A percentile compares a stretch with the other conserved stretches of the same genome.
phyloP scores from a whole-genome alignment of 2,888 invertebrate species.

The Aproaerema taeniolella region DNA sequence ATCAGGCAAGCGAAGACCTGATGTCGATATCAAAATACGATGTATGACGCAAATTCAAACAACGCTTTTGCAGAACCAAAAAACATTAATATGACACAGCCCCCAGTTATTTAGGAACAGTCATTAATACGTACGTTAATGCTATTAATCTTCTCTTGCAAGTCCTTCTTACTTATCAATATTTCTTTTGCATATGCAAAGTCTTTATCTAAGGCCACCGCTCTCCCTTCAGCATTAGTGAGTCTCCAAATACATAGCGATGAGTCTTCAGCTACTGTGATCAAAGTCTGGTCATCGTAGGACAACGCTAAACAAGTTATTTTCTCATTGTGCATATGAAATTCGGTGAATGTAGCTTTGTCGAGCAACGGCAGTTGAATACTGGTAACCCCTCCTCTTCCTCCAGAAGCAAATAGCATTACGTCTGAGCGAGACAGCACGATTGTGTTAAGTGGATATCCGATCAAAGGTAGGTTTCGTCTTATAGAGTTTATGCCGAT shows the following conservation, averaged over 20 bases:
- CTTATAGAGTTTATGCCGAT: slow-evolving; percentile 72
- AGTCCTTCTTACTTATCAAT: slow-evolving; percentile 85
- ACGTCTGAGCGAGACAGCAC: slow-evolving; percentile 86
- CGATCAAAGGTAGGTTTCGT: slow-evolving; percentile 58
- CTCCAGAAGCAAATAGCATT: slow-evolving; percentile 89
- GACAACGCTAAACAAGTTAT: slow-evolving; percentile 82
- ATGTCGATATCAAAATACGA: too few species aligned
- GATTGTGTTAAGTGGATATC: slow-evolving; percentile 75
- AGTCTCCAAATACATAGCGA: slow-evolving; percentile 92
- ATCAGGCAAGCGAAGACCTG: too few species aligned
- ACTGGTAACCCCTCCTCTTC: slow-evolving; percentile 85
- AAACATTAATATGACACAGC: too few species aligned
- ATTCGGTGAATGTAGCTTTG: slow-evolving; percentile 66
- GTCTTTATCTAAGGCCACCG: slow-evolving; percentile 85
- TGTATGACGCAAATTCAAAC: too few species aligned
- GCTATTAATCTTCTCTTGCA: slow-evolving; percentile 86
- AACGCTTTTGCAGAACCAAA: too few species aligned
- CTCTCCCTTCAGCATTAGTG: slow-evolving; percentile 83
- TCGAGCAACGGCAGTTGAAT: slow-evolving; percentile 86
- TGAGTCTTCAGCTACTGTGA: slow-evolving; percentile 87
- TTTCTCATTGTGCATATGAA: slow-evolving; percentile 73
- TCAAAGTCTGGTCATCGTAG: slow-evolving; percentile 85
- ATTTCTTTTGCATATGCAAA: slow-evolving; percentile 88
- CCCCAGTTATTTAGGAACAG: too few species aligned
- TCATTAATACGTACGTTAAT: slow-evolving; percentile 66